Evolutionary conservation across 2,113 vertebrate species (phyloP).

Genomic region (Rallus limicola): DNA sequence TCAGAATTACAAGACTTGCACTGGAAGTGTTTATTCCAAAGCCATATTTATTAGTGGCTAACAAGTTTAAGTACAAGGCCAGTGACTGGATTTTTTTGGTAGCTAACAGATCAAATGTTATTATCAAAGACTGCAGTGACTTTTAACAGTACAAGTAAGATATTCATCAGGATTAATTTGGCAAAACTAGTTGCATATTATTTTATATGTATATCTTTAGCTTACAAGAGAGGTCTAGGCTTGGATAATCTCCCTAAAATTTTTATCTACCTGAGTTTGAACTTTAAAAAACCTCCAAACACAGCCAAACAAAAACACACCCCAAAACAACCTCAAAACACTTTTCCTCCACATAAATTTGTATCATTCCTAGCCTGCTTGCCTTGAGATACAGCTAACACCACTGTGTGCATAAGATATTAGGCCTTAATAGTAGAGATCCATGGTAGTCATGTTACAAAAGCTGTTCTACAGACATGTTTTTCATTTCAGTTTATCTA

Average conservation of each 20-base stretch:
- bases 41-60: background rate
- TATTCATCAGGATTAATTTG: background rate
- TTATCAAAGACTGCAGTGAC: background rate
- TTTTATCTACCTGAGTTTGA: background rate
- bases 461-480: background rate
- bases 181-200: background rate
- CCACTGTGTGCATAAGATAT: background rate
- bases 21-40: background rate
- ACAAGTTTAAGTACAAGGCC: background rate
- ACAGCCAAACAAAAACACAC: background rate
- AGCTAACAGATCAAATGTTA: background rate
- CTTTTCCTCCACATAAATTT: background rate
- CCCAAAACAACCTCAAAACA: background rate
- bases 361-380: background rate
- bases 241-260: background rate
- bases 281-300: background rate
- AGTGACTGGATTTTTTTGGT: background rate
- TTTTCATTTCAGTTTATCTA: background rate
- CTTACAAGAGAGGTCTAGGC: background rate
- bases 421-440: background rate
- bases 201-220: background rate
- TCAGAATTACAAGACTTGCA: background rate
- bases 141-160: background rate
- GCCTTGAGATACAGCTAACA: background rate
- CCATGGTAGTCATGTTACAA: background rate